Conservation (phyloP, 1,140 invertebrate genomes). For the Brachionus manjavacas region DNA sequence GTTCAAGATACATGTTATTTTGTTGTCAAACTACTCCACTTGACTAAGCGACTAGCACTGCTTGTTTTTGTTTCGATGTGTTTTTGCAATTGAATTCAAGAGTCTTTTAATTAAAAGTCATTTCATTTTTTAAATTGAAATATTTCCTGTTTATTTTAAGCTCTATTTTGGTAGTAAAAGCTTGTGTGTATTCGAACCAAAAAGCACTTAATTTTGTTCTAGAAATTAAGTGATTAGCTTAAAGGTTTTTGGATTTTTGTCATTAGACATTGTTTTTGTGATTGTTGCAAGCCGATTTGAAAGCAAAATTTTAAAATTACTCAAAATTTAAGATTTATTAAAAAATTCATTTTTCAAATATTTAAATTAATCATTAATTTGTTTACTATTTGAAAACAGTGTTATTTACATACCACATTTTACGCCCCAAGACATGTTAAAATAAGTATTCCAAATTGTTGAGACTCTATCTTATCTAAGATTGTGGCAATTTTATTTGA, state of each 20-base stretch:
- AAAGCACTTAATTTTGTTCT: conserved; percentile 1
- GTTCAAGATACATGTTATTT: neutral
- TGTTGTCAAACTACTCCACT: neutral
- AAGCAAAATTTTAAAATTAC: too few relatives aligned
- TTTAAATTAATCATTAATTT: too few relatives aligned
- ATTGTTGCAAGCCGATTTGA: neutral
- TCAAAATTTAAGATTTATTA: too few relatives aligned
- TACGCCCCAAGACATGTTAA: too few relatives aligned
- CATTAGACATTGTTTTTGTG: neutral
- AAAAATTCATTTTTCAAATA: too few relatives aligned
- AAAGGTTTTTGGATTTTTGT: neutral
- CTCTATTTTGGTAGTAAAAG: neutral
- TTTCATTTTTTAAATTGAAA: conserved; percentile 19
- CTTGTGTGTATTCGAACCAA: neutral
- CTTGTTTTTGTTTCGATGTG: neutral
- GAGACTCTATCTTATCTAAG: too few relatives aligned
- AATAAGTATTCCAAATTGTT: too few relatives aligned
- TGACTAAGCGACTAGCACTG: neutral
- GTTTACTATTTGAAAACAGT: too few relatives aligned
- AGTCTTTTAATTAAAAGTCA: conserved; percentile 35
- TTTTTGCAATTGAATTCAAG: conserved; percentile 11
- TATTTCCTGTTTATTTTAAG: conserved; percentile 32
- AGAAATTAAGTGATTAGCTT: neutral
- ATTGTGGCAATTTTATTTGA: too few relatives aligned
- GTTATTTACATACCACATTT: too few relatives aligned